Evolutionary conservation across 2,113 vertebrate genomes (phyloP), one percentile per base, ranked within the genome.

Genomic region (Dascyllus trimaculatus): DNA sequence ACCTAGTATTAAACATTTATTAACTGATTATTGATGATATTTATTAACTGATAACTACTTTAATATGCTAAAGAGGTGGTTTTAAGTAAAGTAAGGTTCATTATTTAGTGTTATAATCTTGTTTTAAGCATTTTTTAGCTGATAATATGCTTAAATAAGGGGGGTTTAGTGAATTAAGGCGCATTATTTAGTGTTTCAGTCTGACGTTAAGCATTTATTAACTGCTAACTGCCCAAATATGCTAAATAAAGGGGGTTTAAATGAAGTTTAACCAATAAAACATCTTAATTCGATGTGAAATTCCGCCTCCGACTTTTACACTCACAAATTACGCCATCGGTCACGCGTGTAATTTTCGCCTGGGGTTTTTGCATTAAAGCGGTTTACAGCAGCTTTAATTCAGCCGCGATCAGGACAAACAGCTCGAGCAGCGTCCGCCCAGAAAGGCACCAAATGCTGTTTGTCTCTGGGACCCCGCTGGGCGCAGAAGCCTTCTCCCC

Each of bases 381-480:
- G 22, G 68, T 84, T 87, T 79, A 82, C 82, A 78, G 29, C 80
- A 35, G 59, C 59, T 82, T 84, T 86, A 77, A 85, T 84, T 86
- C 57, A 53, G 32, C 65, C 76, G 81, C 71, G 71, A 91, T 90
- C 82, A 82, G 85, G 69, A 91, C 81, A 82, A 93, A 91, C 73
- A 59, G 71, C 90, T 89, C 87, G 72, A 77, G 77, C 80, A 73
- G 79, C 76, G 18, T 71, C 40, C 52, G 18, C 72, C 15, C 59
- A 25, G 57, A 88, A 85, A 83, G 40, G 70, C 68, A 91, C 91
- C 92, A 95, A 93, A 95, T 93, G 94, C 71, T 87, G 81, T 85
- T 89, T 88, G 90, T 86, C 83, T 85, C 43, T 0, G 56, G 86
- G 85, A 62, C 78, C 92, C 92, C 51, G 90, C 90, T 84, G 91